A percentile compares a stretch with the other conserved stretches of the same genome.
Evolutionary conservation across 2,113 vertebrate genomes (phyloP).

Genomic region (Capreolus pygargus): DNA sequence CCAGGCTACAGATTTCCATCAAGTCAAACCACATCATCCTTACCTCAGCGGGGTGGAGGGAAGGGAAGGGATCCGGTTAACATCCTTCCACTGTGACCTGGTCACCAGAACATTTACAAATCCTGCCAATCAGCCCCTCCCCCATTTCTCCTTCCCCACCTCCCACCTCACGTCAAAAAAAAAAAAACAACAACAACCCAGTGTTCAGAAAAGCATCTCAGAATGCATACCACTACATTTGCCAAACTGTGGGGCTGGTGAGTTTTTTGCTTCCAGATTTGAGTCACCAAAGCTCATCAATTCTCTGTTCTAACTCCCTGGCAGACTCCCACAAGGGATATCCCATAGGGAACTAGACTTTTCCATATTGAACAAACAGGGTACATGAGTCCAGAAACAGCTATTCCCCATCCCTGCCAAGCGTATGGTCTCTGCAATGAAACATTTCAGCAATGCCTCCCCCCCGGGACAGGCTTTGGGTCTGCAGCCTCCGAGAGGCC

Average conservation of each 20-base stretch:
- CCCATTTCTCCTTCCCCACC: neutral
- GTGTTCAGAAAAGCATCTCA: slow-evolving; percentile 55
- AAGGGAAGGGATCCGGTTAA: slow-evolving; percentile 8
- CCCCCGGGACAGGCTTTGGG: slow-evolving; percentile 63
- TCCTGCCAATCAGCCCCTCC: slow-evolving; percentile 10
- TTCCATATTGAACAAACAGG: slow-evolving; percentile 79
- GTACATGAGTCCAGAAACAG: slow-evolving; percentile 76
- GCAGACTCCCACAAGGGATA: slow-evolving; percentile 75
- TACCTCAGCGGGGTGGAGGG: slow-evolving; percentile 22
- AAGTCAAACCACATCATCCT: slow-evolving; percentile 39
- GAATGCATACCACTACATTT: slow-evolving; percentile 30
- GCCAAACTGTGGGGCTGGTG: slow-evolving; percentile 56
- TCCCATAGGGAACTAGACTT: slow-evolving; percentile 76
- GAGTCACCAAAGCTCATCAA: slow-evolving; percentile 70
- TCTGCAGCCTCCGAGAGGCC: slow-evolving; percentile 62
- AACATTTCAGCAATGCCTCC: slow-evolving; percentile 77
- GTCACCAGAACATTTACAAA: slow-evolving; percentile 43
- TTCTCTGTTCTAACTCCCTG: slow-evolving; percentile 68
- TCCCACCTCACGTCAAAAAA: neutral
- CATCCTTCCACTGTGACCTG: neutral
- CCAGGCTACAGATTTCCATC: neutral
- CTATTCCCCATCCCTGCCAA: slow-evolving; percentile 73
- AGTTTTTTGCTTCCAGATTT: slow-evolving; percentile 71
- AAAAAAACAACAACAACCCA: neutral
- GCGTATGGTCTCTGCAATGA: slow-evolving; percentile 74